Base-by-base conservation (phyloP, 2,797 vertebrate species). In the Peromyscus melanophrys region DNA sequence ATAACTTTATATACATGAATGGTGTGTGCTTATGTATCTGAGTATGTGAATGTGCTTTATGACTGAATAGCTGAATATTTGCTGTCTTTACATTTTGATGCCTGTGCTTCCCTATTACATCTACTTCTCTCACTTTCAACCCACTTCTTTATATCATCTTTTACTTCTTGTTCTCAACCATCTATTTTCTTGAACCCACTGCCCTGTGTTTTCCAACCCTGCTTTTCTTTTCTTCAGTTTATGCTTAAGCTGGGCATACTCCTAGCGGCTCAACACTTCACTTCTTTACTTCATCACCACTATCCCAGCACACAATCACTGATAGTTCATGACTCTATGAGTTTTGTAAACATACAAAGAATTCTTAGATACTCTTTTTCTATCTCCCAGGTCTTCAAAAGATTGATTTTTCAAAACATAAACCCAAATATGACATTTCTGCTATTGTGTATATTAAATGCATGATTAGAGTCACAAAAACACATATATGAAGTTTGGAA, bases 21-120 rank as follows among this genome's bases (percentile, higher is more conserved):
- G 17, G 16, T 40, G 13, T 52, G 16, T 63, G 78, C n/a, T 37
- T 65, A 4, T 71, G 23, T 46, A 49, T 46, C 6, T 61, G 13
- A 37, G 14, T 4, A 2, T 77, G 40, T 49, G 6, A 43, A 27
- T 63, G 19, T 63, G 43, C n/a, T 46, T 14, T 40, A 31, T 57
- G 29, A 78, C 12, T 84, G 43, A 25, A 46, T 49, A 52, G 52
- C 2, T 80, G 6, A 69, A 46, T 76, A 77, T 19, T 87, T 93
- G 61, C 89, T 87, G 25, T 46, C 23, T 37, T 75, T 52, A 96
- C 80, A 82, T 89, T 77, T 67, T 34, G n/a, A 91, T 89, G 85
- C 77, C n/a, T 52, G 25, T 80, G 21, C 4, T 78, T 75, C 16
- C 17, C 12, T 73, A 37, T 27, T 52, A 92, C 55, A 10, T 59